Percentiles rank a stretch among this genome's conserved stretches.
Evolutionary conservation across 2,113 vertebrate genomes (phyloP).

Genomic region (Callorhinus ursinus): DNA sequence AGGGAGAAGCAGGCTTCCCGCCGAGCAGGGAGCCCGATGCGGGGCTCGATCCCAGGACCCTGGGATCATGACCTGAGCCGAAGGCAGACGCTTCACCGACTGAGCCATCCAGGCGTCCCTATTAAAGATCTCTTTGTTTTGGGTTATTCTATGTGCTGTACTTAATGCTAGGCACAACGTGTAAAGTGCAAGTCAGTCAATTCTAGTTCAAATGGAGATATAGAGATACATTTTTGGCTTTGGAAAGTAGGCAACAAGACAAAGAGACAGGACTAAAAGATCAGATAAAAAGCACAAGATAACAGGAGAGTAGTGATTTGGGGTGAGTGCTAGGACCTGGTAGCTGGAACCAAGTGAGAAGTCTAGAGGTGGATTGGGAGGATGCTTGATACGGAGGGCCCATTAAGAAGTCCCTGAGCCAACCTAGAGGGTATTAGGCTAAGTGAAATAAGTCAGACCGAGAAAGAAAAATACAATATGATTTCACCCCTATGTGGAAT

Average conservation of each 20-base stretch:
- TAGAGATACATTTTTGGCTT: not conserved
- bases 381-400: not conserved
- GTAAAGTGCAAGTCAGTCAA: not conserved
- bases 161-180: not conserved
- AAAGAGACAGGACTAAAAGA: not conserved
- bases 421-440: not conserved
- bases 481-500: not conserved
- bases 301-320: not conserved
- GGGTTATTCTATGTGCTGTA: not conserved
- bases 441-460: not conserved
- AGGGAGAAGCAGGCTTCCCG: no score
- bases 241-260: not conserved
- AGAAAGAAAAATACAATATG: not conserved
- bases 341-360: not conserved
- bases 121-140: slow-evolving; percentile 27
- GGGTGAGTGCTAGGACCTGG: not conserved
- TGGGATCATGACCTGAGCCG: no score
- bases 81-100: no score
- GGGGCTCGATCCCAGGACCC: no score
- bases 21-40: no score
- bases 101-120: not conserved
- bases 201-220: not conserved
- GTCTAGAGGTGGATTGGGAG: not conserved
- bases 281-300: not conserved
- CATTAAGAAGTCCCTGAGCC: not conserved